A percentile compares a stretch with the other conserved stretches of the same genome.
Evolutionary conservation across 2,113 vertebrate genomes (phyloP).

Genomic region (Malurus melanocephalus): DNA sequence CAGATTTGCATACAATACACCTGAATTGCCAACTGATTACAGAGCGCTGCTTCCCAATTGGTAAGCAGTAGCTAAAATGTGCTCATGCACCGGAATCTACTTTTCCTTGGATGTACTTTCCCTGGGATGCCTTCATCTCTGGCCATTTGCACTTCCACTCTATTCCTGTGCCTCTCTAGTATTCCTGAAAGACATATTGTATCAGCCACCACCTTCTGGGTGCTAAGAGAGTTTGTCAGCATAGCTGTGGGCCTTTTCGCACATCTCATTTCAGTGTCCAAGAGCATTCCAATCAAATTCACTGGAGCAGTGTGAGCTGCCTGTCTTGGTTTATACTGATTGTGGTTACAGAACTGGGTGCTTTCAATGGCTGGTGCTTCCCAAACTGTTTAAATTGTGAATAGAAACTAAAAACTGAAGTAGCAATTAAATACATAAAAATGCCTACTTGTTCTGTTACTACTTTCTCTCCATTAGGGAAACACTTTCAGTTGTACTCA

Average conservation of each 20-base stretch:
- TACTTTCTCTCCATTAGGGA: not conserved
- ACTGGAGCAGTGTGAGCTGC: not conserved
- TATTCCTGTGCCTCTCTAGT: not conserved
- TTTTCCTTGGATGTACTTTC: not conserved
- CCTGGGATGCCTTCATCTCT: not conserved
- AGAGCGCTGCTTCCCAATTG: not conserved
- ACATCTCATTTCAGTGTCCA: not conserved
- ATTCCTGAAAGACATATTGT: not conserved
- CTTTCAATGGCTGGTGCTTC: not conserved
- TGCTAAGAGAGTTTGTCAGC: not conserved
- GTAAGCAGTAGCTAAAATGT: accelerated
- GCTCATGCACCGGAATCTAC: not conserved
- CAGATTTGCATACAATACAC: not conserved
- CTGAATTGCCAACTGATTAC: not conserved
- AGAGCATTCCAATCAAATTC: not conserved
- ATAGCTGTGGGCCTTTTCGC: not conserved
- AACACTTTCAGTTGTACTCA: not conserved
- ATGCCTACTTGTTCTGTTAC: not conserved
- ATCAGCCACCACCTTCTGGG: not conserved
- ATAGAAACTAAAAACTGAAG: not conserved
- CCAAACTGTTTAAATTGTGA: not conserved
- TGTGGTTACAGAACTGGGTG: not conserved
- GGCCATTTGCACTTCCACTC: not conserved
- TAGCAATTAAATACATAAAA: not conserved
- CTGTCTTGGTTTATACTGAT: not conserved